Conservation (phyloP, 2,888 invertebrate genomes). For the Drosophila mimetica region DNA sequence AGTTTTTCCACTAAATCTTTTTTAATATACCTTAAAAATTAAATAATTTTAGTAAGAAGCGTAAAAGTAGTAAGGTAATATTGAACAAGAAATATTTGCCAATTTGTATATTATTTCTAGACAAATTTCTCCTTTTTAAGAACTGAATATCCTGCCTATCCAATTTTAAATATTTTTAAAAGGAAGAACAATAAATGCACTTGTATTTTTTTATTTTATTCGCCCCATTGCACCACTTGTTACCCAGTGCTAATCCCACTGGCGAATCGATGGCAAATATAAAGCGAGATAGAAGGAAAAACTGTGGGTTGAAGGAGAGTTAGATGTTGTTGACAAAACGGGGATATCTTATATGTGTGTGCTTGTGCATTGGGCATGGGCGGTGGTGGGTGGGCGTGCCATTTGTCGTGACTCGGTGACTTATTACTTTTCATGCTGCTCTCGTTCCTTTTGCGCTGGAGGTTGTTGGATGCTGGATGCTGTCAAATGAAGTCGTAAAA, state of each 20-base stretch:
- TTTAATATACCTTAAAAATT: too few relatives aligned
- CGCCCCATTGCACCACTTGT: too few relatives aligned
- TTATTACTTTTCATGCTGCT: slow-evolving; percentile 70
- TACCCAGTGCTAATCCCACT: slow-evolving; percentile 19
- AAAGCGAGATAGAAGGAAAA: slow-evolving; percentile 17
- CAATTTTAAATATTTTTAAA: too few relatives aligned
- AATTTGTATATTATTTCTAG: too few relatives aligned
- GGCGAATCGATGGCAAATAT: slow-evolving; percentile 26
- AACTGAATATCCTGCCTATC: too few relatives aligned
- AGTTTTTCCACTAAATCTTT: too few relatives aligned
- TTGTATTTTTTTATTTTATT: too few relatives aligned
- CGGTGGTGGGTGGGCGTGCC: slow-evolving; percentile 40
- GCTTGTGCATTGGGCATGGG: slow-evolving; percentile 22
- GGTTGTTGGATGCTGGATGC: slow-evolving; percentile 34
- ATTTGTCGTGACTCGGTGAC: slow-evolving; percentile 67
- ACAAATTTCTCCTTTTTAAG: too few relatives aligned
- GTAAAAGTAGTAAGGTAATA: too few relatives aligned
- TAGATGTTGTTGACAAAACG: slow-evolving; percentile 15
- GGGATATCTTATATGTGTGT: background rate
- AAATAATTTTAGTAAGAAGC: too few relatives aligned
- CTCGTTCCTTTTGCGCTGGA: slow-evolving; percentile 31
- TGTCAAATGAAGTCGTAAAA: slow-evolving; percentile 81
- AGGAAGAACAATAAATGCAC: too few relatives aligned
- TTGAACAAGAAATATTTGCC: too few relatives aligned
- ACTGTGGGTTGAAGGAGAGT: slow-evolving; percentile 19